phyloP scores from a whole-genome alignment of 2,888 invertebrate genomes.

The Alloplasta piceator region DNA sequence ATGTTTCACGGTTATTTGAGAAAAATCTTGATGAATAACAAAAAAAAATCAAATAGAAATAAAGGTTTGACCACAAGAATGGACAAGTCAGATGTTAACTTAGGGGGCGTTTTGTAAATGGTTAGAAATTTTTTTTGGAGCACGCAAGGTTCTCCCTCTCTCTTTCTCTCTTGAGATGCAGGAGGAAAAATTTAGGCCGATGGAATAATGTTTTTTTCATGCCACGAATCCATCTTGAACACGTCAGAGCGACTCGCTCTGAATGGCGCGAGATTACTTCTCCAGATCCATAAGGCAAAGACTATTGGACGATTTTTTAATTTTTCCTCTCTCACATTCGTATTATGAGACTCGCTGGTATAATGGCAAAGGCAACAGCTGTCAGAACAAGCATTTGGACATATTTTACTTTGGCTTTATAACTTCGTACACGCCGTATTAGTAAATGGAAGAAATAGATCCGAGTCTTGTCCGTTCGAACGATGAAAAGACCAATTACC shows the following conservation, averaged over 20 bases:
- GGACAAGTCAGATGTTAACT: neutral
- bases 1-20: too few species aligned
- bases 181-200: slow-evolving; percentile 51
- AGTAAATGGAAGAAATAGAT: neutral
- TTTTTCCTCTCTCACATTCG: neutral
- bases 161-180: slow-evolving; percentile 9
- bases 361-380: slow-evolving; percentile 27
- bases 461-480: neutral
- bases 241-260: slow-evolving; percentile 71
- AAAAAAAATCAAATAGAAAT: too few species aligned
- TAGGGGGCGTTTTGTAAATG: slow-evolving; percentile 12
- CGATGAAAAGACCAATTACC: slow-evolving; percentile 59
- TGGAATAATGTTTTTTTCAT: slow-evolving; percentile 53
- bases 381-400: slow-evolving; percentile 20
- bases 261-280: slow-evolving; percentile 74
- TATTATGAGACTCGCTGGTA: neutral
- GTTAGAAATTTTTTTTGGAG: slow-evolving; percentile 52
- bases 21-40: too few species aligned
- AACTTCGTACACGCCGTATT: neutral
- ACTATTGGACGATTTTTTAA: slow-evolving; percentile 11
- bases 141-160: neutral
- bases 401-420: slow-evolving; percentile 2
- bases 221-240: slow-evolving; percentile 31
- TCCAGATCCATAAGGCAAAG: slow-evolving; percentile 61
- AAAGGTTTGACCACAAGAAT: too few species aligned